Conservation (phyloP, 2,113 vertebrate species). For the Elgaria multicarinata region DNA sequence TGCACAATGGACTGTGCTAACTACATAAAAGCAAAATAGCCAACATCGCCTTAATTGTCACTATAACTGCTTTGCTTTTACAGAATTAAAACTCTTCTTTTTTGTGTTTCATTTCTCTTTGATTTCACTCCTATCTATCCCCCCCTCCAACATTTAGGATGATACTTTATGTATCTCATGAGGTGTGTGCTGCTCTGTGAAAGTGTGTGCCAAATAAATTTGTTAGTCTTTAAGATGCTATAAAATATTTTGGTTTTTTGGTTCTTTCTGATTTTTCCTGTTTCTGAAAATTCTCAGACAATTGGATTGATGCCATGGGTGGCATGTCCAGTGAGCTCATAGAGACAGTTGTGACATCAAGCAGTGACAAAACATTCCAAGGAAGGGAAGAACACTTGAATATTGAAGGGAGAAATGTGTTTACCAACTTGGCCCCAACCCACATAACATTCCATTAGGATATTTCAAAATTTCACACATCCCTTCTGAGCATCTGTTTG, state of each 20-base stretch:
- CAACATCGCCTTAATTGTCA: neutral
- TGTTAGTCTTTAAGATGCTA: neutral
- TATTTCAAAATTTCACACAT: neutral
- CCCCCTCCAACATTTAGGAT: neutral
- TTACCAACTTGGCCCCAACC: neutral
- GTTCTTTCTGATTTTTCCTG: neutral
- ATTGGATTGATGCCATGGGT: neutral
- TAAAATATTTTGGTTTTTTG: neutral
- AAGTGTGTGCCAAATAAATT: neutral
- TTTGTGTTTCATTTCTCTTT: neutral
- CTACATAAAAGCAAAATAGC: neutral
- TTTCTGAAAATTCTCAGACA: neutral
- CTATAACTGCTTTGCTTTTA: too few species aligned
- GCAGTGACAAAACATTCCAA: neutral
- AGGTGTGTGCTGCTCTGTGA: too few species aligned
- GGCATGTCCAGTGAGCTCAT: conserved; percentile 9
- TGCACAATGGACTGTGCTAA: neutral
- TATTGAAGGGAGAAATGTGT: neutral
- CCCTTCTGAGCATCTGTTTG: neutral
- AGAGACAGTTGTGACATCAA: conserved; percentile 18
- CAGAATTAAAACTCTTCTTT: too few species aligned
- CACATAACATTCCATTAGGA: neutral
- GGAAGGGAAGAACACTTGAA: neutral
- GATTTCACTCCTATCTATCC: neutral
- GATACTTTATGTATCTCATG: too few species aligned